Evolutionary conservation across 35 echinoderm and acorn worm species (phyloP).

Genomic region (Ophioderma brevispina): DNA sequence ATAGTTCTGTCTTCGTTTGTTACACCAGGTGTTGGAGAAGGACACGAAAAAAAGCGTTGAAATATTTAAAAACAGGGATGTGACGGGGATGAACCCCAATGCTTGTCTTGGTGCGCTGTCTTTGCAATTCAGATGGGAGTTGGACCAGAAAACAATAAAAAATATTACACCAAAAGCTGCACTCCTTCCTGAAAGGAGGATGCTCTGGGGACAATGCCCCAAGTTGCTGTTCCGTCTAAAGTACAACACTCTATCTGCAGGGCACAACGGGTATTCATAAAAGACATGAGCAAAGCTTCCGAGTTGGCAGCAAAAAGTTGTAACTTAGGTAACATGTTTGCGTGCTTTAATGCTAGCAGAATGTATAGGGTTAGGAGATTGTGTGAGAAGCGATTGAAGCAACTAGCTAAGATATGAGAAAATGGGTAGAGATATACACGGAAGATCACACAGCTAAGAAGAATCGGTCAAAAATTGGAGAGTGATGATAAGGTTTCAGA

Average conservation of each 20-base stretch:
- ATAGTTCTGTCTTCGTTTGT: too few species aligned
- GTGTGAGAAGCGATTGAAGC: slow-evolving; percentile 33
- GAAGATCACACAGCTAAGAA: slow-evolving; percentile 44
- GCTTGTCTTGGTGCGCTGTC: slow-evolving; percentile 70
- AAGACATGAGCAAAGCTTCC: slow-evolving; percentile 61
- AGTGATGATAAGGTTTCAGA: too few species aligned
- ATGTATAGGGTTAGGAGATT: slow-evolving; percentile 80
- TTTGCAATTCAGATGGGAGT: slow-evolving; percentile 26
- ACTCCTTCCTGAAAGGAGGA: slow-evolving; percentile 47
- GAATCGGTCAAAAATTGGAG: slow-evolving; percentile 73
- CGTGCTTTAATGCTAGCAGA: slow-evolving; percentile 76
- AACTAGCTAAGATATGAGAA: slow-evolving; percentile 49
- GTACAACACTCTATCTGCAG: slow-evolving; percentile 66
- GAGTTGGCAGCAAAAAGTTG: slow-evolving; percentile 68
- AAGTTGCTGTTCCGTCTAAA: slow-evolving; percentile 68
- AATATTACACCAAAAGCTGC: slow-evolving; percentile 42
- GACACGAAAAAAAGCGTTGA: slow-evolving; percentile 58
- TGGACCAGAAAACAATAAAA: slow-evolving; percentile 33
- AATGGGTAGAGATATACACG: slow-evolving; percentile 67
- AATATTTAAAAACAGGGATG: slow-evolving; percentile 88
- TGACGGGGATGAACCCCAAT: slow-evolving; percentile 35
- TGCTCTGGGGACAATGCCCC: slow-evolving; percentile 64
- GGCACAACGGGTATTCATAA: slow-evolving; percentile 43
- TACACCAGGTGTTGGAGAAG: slow-evolving; percentile 59
- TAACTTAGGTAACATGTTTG: slow-evolving; percentile 74